A percentile compares a stretch with the other conserved stretches of the same genome.
phyloP scores from a whole-genome alignment of 1,140 invertebrate genomes.

The Ceratitis capitata region DNA sequence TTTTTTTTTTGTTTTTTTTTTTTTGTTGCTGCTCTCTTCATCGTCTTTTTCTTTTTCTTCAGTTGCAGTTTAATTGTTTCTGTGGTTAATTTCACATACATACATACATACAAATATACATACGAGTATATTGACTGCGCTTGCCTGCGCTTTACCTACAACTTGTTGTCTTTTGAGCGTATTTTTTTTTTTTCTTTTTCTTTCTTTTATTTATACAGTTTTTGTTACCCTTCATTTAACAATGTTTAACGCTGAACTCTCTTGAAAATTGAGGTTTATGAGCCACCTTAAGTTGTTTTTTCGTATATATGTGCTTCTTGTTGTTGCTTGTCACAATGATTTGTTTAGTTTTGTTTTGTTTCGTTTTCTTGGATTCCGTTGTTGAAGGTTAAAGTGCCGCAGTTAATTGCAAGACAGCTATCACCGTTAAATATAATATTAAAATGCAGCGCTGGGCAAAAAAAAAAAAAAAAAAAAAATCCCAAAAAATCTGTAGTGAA shows the following conservation, averaged over 20 bases:
- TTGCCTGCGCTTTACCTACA: not conserved
- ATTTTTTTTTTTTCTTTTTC: not conserved
- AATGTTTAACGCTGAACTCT: conserved; percentile 28
- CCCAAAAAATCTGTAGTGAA: not conserved
- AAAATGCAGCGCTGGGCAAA: not conserved
- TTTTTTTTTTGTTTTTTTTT: not conserved
- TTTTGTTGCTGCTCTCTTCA: not conserved
- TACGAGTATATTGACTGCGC: not conserved
- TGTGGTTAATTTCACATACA: not conserved
- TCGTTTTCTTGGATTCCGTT: not conserved
- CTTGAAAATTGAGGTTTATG: conserved; percentile 33
- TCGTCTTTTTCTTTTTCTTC: too few species aligned
- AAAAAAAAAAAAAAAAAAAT: too few species aligned
- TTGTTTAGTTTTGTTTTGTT: not conserved
- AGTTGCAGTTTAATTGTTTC: not conserved
- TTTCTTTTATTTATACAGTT: not conserved
- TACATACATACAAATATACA: too few species aligned
- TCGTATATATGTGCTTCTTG: not conserved
- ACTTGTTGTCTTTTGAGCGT: not conserved
- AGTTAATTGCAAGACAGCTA: not conserved
- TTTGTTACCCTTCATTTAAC: conserved; percentile 22
- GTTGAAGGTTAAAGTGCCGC: conserved; percentile 31
- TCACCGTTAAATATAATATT: conserved; percentile 17
- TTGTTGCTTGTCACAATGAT: not conserved
- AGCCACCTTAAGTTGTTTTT: not conserved